Conservation (phyloP, 1,140 invertebrate species). For the Oedothorax gibbosus region DNA sequence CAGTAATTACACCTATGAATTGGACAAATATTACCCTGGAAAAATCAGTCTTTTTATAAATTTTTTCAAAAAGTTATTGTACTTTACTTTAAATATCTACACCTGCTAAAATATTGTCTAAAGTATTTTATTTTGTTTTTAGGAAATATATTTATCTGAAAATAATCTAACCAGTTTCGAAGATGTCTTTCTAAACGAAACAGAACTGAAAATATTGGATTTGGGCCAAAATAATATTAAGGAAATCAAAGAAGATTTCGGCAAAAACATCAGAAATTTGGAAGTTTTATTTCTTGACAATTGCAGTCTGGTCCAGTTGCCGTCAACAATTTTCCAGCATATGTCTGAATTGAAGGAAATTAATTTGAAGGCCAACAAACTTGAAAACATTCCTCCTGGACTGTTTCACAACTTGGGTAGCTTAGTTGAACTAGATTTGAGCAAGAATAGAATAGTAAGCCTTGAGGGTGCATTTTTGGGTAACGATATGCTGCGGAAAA, state of each 20-base stretch:
- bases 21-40: too few species aligned
- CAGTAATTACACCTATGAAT: too few species aligned
- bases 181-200: background rate
- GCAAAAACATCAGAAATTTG: background rate
- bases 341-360: background rate
- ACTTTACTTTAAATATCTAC: too few species aligned
- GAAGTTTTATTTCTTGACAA: background rate
- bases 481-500: too few species aligned
- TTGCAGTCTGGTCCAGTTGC: background rate
- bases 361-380: slow-evolving; percentile 10
- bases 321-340: background rate
- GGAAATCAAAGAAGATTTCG: background rate
- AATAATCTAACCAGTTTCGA: background rate
- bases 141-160: background rate
- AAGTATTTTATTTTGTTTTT: background rate
- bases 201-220: background rate
- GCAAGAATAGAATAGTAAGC: background rate
- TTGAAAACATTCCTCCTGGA: background rate
- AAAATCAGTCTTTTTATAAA: too few species aligned
- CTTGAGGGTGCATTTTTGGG: background rate
- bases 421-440: background rate
- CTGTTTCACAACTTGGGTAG: slow-evolving; percentile 2
- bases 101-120: background rate
- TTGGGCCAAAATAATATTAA: background rate
- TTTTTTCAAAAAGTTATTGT: too few species aligned